Conservation (phyloP, 2,113 vertebrate species). For the Oncorhynchus masou region DNA sequence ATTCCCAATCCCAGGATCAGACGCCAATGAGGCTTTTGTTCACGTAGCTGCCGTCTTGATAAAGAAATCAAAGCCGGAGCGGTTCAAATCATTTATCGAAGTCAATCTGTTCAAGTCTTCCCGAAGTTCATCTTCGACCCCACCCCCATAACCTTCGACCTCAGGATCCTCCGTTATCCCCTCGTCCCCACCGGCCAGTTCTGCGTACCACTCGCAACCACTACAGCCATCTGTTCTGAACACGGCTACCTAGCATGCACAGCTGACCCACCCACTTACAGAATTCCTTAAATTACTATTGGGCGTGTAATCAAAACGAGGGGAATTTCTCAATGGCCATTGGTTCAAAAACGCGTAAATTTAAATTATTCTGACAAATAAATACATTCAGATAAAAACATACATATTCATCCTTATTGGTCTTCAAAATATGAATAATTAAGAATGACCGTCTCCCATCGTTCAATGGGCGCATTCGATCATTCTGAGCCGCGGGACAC, state of each 20-base stretch:
- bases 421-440: no score
- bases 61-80: neutral
- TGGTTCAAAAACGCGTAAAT: conserved; percentile 44
- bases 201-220: conserved; percentile 15
- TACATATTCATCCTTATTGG: neutral
- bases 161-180: conserved; percentile 25
- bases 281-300: conserved; percentile 36
- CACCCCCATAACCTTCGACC: neutral
- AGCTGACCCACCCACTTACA: conserved; percentile 42
- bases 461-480: no score
- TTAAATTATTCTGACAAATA: conserved; percentile 24
- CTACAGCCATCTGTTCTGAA: conserved; percentile 65
- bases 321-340: neutral
- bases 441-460: no score
- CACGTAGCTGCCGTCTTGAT: neutral
- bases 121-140: conserved; percentile 15
- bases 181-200: conserved; percentile 46
- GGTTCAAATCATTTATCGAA: conserved; percentile 5
- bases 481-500: no score
- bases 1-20: conserved; percentile 14
- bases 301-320: conserved; percentile 39
- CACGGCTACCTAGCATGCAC: conserved; percentile 35
- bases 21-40: conserved; percentile 62
- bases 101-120: neutral
- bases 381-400: conserved; percentile 30